Base-by-base conservation (phyloP, 1,140 invertebrate species). In the Meloidogyne hapla region DNA sequence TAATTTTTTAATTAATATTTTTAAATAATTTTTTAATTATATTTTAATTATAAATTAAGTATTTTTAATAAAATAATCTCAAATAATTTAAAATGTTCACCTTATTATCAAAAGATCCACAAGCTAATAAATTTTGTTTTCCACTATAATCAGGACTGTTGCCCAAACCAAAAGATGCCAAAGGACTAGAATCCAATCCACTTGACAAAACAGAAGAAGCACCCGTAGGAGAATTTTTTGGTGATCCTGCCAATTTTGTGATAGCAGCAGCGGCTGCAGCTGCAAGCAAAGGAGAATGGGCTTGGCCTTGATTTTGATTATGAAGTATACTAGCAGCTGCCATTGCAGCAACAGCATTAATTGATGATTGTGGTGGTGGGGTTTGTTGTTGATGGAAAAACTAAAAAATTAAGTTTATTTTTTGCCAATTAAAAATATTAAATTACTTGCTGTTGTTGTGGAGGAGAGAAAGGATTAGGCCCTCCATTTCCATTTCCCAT, bases 301-400 rank as follows among this genome's bases (percentile, higher is more conserved):
- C 18, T 67, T 42, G 28, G 9, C 13, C 65, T n/a, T 42, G 18
- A 42, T 23, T 42, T 38, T 67, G 28, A 25, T 33, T 42, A 1
- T 42, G 65, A 38, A 38, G 21, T 18, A 38, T 33, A 42, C 65
- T 42, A n/a, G 65, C 65, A 5, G 65, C 65, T 67, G 65, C 65
- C 40, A 42, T 42, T n/a, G 65, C 28, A 25, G 40, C 28, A 42
- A 67, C 28, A 33, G 65, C 65, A 67, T n/a, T n/a, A 42, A 33
- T n/a, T 8, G 18, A 21, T 8, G 28, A 42, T 67, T 67, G 65
- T 6, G 21, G 65, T 18, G 40, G 65, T n/a, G 65, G 65, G 5
- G 65, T 33, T 42, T 67, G 64, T 21, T 28, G 45, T 28, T 65
- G 65, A 33, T 18, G 65, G 65, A 67, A 67, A 33, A 67, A n/a